A percentile compares a stretch with the other conserved stretches of the same genome.
phyloP scores from a whole-genome alignment of 1,140 invertebrate species.

The Euura lappo region DNA sequence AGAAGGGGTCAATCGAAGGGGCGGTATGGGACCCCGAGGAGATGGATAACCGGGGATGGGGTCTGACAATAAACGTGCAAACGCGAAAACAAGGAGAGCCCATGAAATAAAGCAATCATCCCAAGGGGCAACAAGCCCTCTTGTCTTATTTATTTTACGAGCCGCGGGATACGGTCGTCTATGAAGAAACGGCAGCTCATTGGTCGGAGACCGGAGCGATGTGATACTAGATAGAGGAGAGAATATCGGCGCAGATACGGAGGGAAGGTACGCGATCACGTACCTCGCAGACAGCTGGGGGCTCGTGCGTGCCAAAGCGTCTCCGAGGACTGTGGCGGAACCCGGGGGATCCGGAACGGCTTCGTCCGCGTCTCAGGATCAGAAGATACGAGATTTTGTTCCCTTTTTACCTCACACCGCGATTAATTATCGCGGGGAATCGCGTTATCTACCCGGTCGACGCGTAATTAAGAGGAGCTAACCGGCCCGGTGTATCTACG shows the following conservation, averaged over 20 bases:
- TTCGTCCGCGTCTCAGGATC: background rate
- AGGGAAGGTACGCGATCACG: background rate
- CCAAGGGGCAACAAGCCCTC: constrained; percentile 2
- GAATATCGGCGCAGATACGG: background rate
- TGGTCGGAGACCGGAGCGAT: background rate
- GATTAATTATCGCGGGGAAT: background rate
- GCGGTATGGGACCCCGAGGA: background rate
- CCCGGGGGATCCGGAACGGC: background rate
- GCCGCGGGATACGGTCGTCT: background rate
- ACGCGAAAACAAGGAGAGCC: constrained; percentile 4
- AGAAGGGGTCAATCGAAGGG: constrained; percentile 2
- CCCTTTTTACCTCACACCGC: background rate
- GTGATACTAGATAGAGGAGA: background rate
- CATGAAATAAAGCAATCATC: constrained; percentile 7
- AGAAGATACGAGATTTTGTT: too few species aligned
- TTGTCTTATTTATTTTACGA: constrained; percentile 7
- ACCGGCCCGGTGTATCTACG: background rate
- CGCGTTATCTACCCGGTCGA: background rate
- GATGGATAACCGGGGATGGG: background rate
- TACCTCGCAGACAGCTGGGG: background rate
- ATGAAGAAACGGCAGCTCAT: background rate
- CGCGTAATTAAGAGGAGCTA: background rate
- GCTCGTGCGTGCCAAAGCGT: background rate
- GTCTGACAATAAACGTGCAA: background rate
- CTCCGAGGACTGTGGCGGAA: too few species aligned